phyloP scores from a whole-genome alignment of 1,140 invertebrate species.

The Bradynema listronoti region DNA sequence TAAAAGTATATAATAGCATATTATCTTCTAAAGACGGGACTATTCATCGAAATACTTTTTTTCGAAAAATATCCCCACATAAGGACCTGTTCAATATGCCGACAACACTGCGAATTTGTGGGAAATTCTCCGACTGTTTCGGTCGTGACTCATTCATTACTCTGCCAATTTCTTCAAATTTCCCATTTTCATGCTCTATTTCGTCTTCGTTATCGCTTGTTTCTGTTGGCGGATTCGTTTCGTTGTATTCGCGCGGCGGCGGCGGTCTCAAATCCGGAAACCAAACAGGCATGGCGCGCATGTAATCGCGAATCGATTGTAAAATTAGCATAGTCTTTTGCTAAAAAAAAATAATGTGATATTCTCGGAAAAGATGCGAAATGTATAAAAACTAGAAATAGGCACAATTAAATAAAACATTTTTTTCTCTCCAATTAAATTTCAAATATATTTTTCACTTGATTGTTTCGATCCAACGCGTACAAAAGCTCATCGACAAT shows the following conservation, averaged over 20 bases:
- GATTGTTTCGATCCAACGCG: conserved; percentile 30
- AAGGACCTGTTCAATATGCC: conserved; percentile 22
- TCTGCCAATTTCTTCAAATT: conserved; percentile 3
- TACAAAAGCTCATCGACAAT: conserved; percentile 31
- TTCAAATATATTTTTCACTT: conserved; percentile 22
- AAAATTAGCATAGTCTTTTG: conserved; percentile 26
- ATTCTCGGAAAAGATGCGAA: too few species aligned
- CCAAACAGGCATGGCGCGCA: conserved; percentile 28
- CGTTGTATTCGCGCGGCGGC: neutral
- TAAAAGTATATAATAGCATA: too few species aligned
- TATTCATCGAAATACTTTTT: too few species aligned
- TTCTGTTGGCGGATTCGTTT: neutral
- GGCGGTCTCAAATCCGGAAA: conserved; percentile 28
- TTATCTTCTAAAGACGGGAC: too few species aligned
- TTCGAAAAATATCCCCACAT: neutral
- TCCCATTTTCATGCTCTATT: neutral
- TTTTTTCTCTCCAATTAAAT: neutral
- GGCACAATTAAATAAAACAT: too few species aligned
- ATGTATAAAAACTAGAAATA: too few species aligned
- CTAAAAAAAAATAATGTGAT: neutral
- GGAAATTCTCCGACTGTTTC: conserved; percentile 6
- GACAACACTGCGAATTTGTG: conserved; percentile 18
- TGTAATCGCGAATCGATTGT: conserved; percentile 17
- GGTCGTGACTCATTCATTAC: neutral
- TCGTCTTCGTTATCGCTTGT: neutral